These are phyloP conservation scores for Donacobius atricapilla DNA, from an alignment of 2,113 vertebrate species.

Conservation along the genomic window DNA sequence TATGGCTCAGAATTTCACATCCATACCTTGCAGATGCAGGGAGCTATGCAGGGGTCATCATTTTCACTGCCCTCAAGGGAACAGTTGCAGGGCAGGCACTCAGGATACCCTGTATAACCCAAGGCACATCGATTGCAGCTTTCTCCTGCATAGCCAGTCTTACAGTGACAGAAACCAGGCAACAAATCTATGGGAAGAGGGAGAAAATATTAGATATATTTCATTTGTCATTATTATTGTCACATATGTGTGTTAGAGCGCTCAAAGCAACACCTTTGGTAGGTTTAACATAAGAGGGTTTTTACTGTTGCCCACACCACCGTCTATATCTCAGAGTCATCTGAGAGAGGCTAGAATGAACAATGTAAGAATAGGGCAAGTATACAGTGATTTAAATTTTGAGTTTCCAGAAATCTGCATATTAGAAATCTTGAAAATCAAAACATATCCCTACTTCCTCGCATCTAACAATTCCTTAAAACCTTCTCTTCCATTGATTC, in stretches of 20 bases:
- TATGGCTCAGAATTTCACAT: background rate
- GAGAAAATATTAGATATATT: background rate
- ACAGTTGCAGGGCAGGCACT: slow-evolving; percentile 80
- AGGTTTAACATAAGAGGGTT: background rate
- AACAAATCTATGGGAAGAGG: slow-evolving; percentile 71
- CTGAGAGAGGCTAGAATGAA: background rate
- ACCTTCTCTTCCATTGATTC: background rate
- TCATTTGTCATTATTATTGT: background rate
- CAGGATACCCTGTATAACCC: slow-evolving; percentile 80
- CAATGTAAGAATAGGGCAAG: background rate
- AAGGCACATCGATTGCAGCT: slow-evolving; percentile 84
- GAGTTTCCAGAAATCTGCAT: background rate
- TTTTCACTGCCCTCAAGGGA: slow-evolving; percentile 78
- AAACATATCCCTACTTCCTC: background rate
- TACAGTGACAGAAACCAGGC: slow-evolving; percentile 90
- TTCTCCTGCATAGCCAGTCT: slow-evolving; percentile 84
- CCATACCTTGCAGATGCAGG: slow-evolving; percentile 84
- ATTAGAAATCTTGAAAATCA: background rate
- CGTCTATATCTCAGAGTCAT: background rate
- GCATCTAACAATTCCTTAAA: background rate
- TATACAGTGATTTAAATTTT: background rate
- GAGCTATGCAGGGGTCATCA: slow-evolving; percentile 79
- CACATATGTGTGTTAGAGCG: background rate
- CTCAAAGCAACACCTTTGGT: background rate
- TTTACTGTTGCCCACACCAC: background rate